Percentiles rank a stretch among this genome's conserved stretches.
These are phyloP conservation scores for Abrostola tripartita DNA, from an alignment of 2,888 invertebrate species.

Conservation along the genomic window DNA sequence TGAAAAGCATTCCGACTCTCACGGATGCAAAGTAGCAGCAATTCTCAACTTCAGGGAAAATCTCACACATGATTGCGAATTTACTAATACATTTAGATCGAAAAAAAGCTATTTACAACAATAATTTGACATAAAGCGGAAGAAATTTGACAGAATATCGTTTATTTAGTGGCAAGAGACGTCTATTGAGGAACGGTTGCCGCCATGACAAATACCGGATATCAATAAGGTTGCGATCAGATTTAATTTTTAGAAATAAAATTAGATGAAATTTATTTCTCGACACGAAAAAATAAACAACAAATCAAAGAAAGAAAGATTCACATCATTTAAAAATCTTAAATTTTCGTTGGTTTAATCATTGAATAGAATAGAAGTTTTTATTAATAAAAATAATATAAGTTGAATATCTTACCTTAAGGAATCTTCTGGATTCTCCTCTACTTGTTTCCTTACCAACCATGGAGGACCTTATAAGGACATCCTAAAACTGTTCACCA, in stretches of 20 bases:
- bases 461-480: not conserved
- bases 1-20: slow-evolving; percentile 66
- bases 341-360: no score
- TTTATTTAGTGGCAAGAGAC: no score
- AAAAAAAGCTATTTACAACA: slow-evolving; percentile 23
- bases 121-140: slow-evolving; percentile 15
- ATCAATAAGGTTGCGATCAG: not conserved
- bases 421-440: not conserved
- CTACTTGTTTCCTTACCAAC: slow-evolving; percentile 3
- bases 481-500: slow-evolving; percentile 20
- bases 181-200: not conserved
- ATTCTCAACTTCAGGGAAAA: slow-evolving; percentile 67
- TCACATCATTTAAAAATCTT: no score
- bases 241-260: slow-evolving; percentile 1
- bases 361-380: no score
- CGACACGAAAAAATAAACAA: no score
- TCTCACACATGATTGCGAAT: slow-evolving; percentile 67
- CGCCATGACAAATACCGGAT: slow-evolving; percentile 9
- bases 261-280: no score
- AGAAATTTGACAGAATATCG: slow-evolving; percentile 1
- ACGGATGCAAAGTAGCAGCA: slow-evolving; percentile 60
- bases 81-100: slow-evolving; percentile 12
- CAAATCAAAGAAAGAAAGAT: no score
- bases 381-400: no score
- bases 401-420: slow-evolving; percentile 15